These are phyloP conservation scores for Coregonus suidteri DNA, from an alignment of 2,797 vertebrate species.

Conservation along the genomic window DNA sequence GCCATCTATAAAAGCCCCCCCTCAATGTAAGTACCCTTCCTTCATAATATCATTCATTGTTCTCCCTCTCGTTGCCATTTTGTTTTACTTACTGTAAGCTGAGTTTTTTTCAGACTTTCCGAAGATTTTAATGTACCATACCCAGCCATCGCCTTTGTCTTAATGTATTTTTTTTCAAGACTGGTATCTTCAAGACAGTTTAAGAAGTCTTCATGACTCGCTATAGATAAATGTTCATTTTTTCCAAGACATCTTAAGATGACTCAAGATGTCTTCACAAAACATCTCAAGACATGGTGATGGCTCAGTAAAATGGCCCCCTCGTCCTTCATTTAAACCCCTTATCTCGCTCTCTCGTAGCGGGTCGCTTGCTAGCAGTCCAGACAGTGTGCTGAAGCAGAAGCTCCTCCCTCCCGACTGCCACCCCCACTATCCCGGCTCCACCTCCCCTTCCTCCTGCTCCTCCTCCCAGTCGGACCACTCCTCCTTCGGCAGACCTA, in stretches of 20 bases:
- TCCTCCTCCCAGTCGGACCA: conserved; percentile 70
- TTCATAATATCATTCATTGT: conserved; percentile 39
- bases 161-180: too few relatives aligned
- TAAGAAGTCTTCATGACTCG: too few relatives aligned
- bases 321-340: neutral
- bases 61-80: conserved; percentile 40
- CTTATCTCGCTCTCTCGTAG: conserved; percentile 38
- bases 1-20: conserved; percentile 76
- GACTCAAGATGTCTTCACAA: too few relatives aligned
- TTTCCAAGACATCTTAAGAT: too few relatives aligned
- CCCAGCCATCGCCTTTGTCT: neutral
- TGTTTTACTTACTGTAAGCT: neutral
- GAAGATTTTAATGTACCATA: neutral
- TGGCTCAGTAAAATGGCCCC: neutral
- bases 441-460: conserved; percentile 51
- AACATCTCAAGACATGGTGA: neutral
- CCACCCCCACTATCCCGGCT: conserved; percentile 62
- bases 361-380: conserved; percentile 75
- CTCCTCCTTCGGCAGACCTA: conserved; percentile 64
- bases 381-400: conserved; percentile 88
- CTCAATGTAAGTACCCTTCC: conserved; percentile 85
- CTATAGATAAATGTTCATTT: neutral
- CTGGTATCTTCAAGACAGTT: too few relatives aligned
- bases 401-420: conserved; percentile 79
- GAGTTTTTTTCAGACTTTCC: too few relatives aligned